Evolutionary conservation across 1,140 invertebrate species (phyloP).

Genomic region (Episyrphus balteatus): DNA sequence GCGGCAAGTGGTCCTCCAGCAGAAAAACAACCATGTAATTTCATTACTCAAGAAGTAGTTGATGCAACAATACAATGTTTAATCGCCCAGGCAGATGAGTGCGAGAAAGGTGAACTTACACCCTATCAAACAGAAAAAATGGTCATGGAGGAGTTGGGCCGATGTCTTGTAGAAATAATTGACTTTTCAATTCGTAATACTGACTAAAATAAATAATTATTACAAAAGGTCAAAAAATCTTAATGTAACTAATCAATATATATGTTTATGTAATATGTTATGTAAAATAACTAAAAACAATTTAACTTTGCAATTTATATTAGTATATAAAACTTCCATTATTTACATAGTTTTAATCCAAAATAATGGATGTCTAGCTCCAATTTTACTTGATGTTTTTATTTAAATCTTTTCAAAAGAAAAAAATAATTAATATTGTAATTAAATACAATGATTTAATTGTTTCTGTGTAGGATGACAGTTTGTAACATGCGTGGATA

Average conservation of each 20-base stretch:
- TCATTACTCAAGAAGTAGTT: slow-evolving; percentile 86
- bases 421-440: no score
- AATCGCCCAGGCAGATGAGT: slow-evolving; percentile 80
- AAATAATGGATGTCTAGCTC: no score
- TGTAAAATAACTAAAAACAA: no score
- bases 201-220: slow-evolving; percentile 10
- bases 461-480: no score
- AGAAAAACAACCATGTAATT: slow-evolving; percentile 71
- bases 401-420: no score
- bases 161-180: slow-evolving; percentile 88
- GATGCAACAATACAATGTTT: slow-evolving; percentile 93
- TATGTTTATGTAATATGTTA: no score
- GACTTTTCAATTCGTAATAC: slow-evolving; percentile 40
- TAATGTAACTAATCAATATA: not conserved
- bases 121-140: slow-evolving; percentile 68
- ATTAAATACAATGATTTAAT: no score
- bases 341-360: no score
- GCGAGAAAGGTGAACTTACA: slow-evolving; percentile 54
- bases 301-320: no score
- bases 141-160: slow-evolving; percentile 89
- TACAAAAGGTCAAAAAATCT: not conserved
- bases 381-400: no score
- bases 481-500: no score
- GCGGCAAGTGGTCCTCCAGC: slow-evolving; percentile 6
- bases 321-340: no score